Base-by-base conservation (phyloP, 2,888 invertebrate genomes). In the Aphelenchoides bicaudatus region DNA sequence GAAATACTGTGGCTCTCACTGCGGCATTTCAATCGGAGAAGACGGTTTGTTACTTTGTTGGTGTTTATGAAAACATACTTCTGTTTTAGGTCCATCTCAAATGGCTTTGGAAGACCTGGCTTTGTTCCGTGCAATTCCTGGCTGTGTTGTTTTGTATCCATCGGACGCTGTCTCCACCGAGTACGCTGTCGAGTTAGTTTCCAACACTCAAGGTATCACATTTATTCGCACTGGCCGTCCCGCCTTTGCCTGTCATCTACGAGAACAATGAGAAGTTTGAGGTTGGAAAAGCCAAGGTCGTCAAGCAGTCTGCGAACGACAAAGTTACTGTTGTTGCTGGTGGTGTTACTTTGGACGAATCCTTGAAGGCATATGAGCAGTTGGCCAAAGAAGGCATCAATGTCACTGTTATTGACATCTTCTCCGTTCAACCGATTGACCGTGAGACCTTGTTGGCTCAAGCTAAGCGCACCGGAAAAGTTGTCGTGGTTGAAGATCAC, bases 91-190 rank as follows among this genome's bases (percentile, higher is more conserved):
- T 0, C 96, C 98, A 19, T 91, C 91, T 57, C 98, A 99, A 84
- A 98, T 99, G 98, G 98, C 91, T 3, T 85, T 98, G 13, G 98
- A 98, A 83, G 98, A 99, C 81, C 81, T 98, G 59, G 90, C 92
- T 0, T 85, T 98, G 85, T 98, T 99, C 86, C 86, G 96, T 38
- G 82, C 89, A 2, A 86, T 98, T 66, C 91, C 94, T 54, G 82
- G 82, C n/a, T 80, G 83, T 34, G 85, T 85, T 2, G 86, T 87
- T 16, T 86, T 87, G 79, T 86, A 86, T 74, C 86, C 86, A 1
- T 82, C 88, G 37, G 98, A 99, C 82, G 96, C 93, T 0, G 96
- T 98, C 6, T 87, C 74, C 5, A 69, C 88, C 28, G 96, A 99
- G 82, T 85, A 93, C 57, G 90, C 96, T 1, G 88, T 91, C 30